Evolutionary conservation across 2,888 invertebrate genomes (phyloP), one percentile per base, ranked within the genome.

Genomic region (Diaperis boleti): DNA sequence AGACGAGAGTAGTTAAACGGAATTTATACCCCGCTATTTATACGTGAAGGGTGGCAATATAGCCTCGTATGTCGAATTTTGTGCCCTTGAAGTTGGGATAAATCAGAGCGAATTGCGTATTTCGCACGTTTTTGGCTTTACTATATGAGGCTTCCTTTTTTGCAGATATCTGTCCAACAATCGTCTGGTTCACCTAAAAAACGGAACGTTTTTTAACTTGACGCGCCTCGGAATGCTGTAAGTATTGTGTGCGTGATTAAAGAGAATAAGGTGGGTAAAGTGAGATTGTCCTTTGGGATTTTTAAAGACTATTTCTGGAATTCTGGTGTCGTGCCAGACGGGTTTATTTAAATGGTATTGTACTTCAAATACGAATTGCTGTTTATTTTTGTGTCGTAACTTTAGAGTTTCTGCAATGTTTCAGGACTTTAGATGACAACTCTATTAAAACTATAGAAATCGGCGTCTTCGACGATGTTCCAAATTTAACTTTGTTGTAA

Each of bases 111-210:
- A 20, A 41, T 1, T 13, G 31, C 17, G 2, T 10, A n/a, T 41
- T 13, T 11, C n/a, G 33, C 33, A 33, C 33, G 33, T 33, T 13
- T 13, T 33, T 33, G 22, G 5, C 4, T 4, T 22, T 33, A 11
- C 33, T 33, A 5, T 31, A 31, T 31, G 7, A 8, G 31, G n/a
- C n/a, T n/a, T 31, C 7, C 5, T 78, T 3, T 42, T 54, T 80
- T 78, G 1, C 78, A 86, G 86, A 69, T 85, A 83, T 73, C 69
- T 86, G 44, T 82, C 85, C 1, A 82, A 82, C 62, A 86, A 86
- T 75, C 75, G 76, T 11, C 74, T 86, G 45, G 72, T 72, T 6
- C 71, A 76, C 33, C 71, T 86, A 42, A 74, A 76, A 31, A 80
- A 80, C 11, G 78, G 78, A 29, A 82, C 82, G n/a, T 86, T 86